These are phyloP conservation scores for Zosterops pallidus DNA, from an alignment of 2,113 vertebrate genomes.

Conservation along the genomic window DNA sequence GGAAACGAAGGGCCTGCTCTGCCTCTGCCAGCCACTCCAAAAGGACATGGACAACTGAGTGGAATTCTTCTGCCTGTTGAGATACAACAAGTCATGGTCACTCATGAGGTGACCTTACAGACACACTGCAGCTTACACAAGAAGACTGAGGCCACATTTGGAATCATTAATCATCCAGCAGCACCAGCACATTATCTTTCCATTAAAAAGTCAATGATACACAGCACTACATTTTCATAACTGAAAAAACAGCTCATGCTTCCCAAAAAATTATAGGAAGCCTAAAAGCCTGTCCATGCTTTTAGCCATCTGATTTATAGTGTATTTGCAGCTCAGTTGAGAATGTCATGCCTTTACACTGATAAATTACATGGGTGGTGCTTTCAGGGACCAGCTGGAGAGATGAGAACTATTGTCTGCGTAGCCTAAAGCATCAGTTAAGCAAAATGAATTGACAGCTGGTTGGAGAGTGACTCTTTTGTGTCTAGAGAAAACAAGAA, in stretches of 20 bases:
- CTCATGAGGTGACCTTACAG: not conserved
- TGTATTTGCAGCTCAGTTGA: constrained; percentile 3
- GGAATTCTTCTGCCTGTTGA: constrained; percentile 93
- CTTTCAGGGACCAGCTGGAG: constrained; percentile 26
- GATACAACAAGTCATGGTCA: not conserved
- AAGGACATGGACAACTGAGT: constrained; percentile 91
- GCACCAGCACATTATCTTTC: constrained; percentile 5
- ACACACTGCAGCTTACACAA: not conserved
- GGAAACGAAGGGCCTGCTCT: constrained; percentile 93
- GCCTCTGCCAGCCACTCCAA: constrained; percentile 97
- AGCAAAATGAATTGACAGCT: constrained; percentile 8
- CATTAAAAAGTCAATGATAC: constrained; percentile 48
- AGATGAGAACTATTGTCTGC: constrained; percentile 3
- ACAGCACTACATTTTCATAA: constrained; percentile 33
- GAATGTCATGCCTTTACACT: not conserved
- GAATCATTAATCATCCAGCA: constrained; percentile 7
- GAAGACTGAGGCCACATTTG: not conserved
- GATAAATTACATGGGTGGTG: constrained; percentile 12
- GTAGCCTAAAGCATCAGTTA: not conserved
- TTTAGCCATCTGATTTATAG: constrained; percentile 56
- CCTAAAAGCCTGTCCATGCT: constrained; percentile 30
- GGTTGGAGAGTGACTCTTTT: not conserved
- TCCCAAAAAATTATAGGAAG: constrained; percentile 13
- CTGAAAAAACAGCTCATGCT: constrained; percentile 34
- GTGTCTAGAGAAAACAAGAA: not conserved